These are phyloP conservation scores for Coreius guichenoti DNA, from an alignment of 2,797 vertebrate genomes.

Conservation along the genomic window DNA sequence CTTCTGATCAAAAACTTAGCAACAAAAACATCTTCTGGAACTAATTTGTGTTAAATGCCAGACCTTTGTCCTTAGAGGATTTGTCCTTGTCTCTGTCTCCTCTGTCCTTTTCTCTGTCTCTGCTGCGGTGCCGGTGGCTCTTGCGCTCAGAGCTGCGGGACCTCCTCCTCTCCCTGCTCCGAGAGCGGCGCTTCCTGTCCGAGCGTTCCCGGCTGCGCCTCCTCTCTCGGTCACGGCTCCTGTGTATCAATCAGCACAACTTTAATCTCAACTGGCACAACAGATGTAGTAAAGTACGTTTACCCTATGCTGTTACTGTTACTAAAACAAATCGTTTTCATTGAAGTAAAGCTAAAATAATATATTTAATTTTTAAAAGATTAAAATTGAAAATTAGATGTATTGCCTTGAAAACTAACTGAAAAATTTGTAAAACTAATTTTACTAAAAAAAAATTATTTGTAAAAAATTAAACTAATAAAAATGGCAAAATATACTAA, in stretches of 20 bases:
- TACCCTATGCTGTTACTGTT: not conserved
- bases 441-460: too few species aligned
- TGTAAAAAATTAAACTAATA: too few species aligned
- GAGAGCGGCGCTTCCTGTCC: slow-evolving; percentile 93
- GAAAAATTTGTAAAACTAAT: too few species aligned
- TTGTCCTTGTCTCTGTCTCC: slow-evolving; percentile 88
- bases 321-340: not conserved
- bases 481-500: too few species aligned
- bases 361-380: not conserved
- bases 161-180: slow-evolving; percentile 89
- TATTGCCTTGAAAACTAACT: too few species aligned
- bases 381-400: too few species aligned
- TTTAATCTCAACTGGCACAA: not conserved
- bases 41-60: not conserved
- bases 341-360: not conserved
- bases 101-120: slow-evolving; percentile 87
- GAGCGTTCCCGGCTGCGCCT: slow-evolving; percentile 91
- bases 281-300: too few species aligned
- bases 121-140: slow-evolving; percentile 92
- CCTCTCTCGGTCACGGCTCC: slow-evolving; percentile 77
- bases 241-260: slow-evolving; percentile 34
- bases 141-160: slow-evolving; percentile 95
- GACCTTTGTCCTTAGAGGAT: slow-evolving; percentile 96
- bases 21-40: not conserved
- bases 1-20: not conserved